These are phyloP conservation scores for Neopelma chrysocephalum DNA, from an alignment of 2,797 vertebrate genomes.

Conservation along the genomic window DNA sequence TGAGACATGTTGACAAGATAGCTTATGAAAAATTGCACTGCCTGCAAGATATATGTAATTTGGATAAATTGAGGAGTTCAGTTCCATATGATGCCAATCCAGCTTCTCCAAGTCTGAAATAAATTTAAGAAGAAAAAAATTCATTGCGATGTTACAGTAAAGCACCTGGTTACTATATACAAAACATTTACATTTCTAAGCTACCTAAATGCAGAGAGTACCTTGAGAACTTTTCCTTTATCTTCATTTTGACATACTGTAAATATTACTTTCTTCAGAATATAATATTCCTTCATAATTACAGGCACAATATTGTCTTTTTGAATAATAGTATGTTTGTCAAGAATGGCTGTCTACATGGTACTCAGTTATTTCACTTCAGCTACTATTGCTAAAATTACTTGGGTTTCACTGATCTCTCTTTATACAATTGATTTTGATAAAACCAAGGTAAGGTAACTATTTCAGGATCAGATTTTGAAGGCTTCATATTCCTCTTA, in stretches of 20 bases:
- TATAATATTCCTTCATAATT: conserved; percentile 30
- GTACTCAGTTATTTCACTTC: not conserved
- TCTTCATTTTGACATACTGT: conserved; percentile 8
- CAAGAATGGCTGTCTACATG: not conserved
- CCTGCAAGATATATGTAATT: not conserved
- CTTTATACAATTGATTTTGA: not conserved
- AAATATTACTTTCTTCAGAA: conserved; percentile 10
- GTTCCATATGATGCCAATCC: not conserved
- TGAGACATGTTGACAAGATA: not conserved
- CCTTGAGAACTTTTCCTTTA: not conserved
- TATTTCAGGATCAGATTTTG: conserved; percentile 1
- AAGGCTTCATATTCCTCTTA: not conserved
- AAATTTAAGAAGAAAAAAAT: conserved; percentile 16
- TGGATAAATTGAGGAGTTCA: conserved; percentile 31
- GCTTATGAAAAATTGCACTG: conserved; percentile 15
- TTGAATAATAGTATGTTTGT: conserved; percentile 40
- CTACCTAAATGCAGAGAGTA: not conserved
- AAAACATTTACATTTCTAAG: conserved; percentile 9
- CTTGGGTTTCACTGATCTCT: not conserved
- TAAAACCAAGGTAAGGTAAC: conserved; percentile 10
- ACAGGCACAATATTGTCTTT: not conserved
- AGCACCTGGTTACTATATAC: not conserved
- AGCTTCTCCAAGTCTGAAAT: not conserved
- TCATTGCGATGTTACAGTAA: not conserved
- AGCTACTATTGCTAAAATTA: not conserved